Evolutionary conservation across 2,113 vertebrate species (phyloP), one percentile per base, ranked within the genome.

Genomic region (Thunnus maccoyii): DNA sequence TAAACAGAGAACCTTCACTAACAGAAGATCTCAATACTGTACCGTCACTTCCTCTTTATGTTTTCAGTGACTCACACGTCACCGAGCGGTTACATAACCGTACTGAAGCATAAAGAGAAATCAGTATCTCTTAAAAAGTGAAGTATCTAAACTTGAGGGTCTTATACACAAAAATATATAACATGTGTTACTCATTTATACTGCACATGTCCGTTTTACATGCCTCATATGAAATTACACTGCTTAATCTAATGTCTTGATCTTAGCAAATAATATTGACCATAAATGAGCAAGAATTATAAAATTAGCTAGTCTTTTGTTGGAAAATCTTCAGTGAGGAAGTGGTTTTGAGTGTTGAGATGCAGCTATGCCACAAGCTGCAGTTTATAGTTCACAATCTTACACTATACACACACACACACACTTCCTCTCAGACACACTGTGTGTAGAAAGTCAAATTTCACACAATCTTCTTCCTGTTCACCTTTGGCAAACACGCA

Each of bases 401-500:
- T 3, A 20, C 30, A 55, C 8, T 17, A 32, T 3, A 4, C 27
- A 30, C 27, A 30, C 27, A 3, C 27, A 30, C 41, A 41, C 71
- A 51, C 27, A 9, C 47, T 65, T 58, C 50, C 16, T 47, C 30
- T 16, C 12, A 57, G n/a, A 30, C 60, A 56, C 0, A 8, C 16
- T 41, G 36, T 41, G 9, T 41, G 36, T 9, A 9, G 7, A 41
- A 41, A 52, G 16, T n/a, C 0, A 54, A 15, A 57, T 6, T 16
- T 50, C 41, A 11, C 18, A 32, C 11, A 11, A 15, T 18, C 41
- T 13, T 17, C 17, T 46, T 9, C 12, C 22, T 30, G 44, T 16
- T n/a, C 56, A 72, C 56, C 27, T 76, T 65, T 20, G 25, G 27
- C 44, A 72, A 52, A 73, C 32, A 48, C 46, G 25, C 48, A 48